Evolutionary conservation across 2,797 vertebrate genomes (phyloP), one percentile per base, ranked within the genome.

Genomic region (Furcifer pardalis): DNA sequence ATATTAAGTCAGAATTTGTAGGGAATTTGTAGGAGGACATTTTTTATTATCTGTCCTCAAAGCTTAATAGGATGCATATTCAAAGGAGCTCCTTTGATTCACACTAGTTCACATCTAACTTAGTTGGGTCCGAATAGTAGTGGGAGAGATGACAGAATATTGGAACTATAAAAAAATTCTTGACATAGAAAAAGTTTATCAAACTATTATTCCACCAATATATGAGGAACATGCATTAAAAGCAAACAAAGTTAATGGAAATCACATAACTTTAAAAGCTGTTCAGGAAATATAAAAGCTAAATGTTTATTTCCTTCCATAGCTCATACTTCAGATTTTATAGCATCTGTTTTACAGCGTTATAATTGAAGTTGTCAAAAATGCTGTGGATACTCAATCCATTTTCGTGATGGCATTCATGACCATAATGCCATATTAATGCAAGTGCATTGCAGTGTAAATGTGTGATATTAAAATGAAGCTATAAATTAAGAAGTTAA

Each of bases 21-120:
- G n/a, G n/a, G 49, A 75, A 42, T 52, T 52, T 52, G 30, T 35
- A 32, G n/a, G 5, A 12, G 30, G 32, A 56, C 59, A 17, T 42
- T 68, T 63, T 25, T 56, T 66, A 42, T 68, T 40, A 59, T 83
- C 63, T 69, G 35, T 69, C 82, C 52, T 59, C 74, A 83, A n/a
- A 85, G 52, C 49, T 79, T 85, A 69, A 66, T 80, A 87, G 82
- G 42, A 46, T 75, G 80, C 65, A 80, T 69, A 75, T 86, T 89
- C 52, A 81, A 56, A 84, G 85, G 71, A 82, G n/a, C 71, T 80
- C 65, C 88, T 86, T 90, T 75, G 72, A 73, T 25, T 83, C 86
- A 83, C 40, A 59, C 81, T 0, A 0, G 77, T 25, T 72, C 78
- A 85, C 83, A 84, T 10, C 40, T 23, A 30, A 81, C 74, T 79